Conservation (phyloP, 2,888 invertebrate genomes). For the Coenonympha glycerion region DNA sequence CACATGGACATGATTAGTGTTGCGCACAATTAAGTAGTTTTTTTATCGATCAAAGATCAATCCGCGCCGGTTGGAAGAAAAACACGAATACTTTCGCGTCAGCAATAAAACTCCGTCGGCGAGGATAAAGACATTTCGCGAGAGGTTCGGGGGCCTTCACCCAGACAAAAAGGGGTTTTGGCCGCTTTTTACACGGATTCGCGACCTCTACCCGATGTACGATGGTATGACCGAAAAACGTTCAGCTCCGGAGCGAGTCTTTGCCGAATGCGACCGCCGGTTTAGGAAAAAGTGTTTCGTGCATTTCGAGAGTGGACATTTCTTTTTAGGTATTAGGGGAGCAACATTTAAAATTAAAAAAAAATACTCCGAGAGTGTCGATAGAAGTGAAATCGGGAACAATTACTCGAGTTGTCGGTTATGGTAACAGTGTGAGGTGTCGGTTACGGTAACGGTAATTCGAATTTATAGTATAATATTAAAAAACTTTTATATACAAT, state of each 20-base stretch:
- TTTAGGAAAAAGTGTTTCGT: neutral
- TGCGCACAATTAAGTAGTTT: constrained; percentile 27
- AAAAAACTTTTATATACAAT: too few relatives aligned
- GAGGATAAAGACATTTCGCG: constrained; percentile 56
- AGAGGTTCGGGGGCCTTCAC: constrained; percentile 47
- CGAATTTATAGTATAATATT: too few relatives aligned
- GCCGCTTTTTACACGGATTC: constrained; percentile 16
- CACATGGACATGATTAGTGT: constrained; percentile 27
- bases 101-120: constrained; percentile 44
- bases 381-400: too few relatives aligned
- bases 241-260: neutral
- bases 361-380: too few relatives aligned
- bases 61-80: constrained; percentile 28
- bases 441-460: too few relatives aligned
- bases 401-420: too few relatives aligned
- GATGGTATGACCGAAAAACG: neutral
- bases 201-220: constrained; percentile 9
- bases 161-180: constrained; percentile 32
- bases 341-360: too few relatives aligned
- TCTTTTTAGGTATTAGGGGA: too few relatives aligned
- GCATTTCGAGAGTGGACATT: too few relatives aligned
- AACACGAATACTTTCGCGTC: constrained; percentile 34
- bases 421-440: too few relatives aligned
- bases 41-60: constrained; percentile 38
- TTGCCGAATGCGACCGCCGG: neutral